Conservation (phyloP, 2,113 vertebrate species). For the Ceuthmochares aereus region DNA sequence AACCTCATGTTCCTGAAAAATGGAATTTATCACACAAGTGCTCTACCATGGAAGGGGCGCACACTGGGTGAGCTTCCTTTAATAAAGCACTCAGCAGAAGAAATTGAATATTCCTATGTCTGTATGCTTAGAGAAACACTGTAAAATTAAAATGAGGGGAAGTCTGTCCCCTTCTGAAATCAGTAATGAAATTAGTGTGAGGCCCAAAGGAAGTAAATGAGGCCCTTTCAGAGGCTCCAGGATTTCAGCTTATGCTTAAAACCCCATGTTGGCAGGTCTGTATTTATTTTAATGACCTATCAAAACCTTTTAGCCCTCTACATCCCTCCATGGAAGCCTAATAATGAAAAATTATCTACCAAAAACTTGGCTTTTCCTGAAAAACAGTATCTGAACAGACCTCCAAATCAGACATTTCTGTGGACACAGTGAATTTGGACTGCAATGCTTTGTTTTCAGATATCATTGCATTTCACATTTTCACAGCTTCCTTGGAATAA, state of each 20-base stretch:
- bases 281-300: neutral
- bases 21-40: neutral
- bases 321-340: neutral
- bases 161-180: neutral
- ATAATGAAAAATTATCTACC: slow-evolving; percentile 3
- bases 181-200: neutral
- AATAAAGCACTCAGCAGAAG: neutral
- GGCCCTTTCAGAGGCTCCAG: neutral
- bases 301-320: slow-evolving; percentile 13
- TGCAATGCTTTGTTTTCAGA: neutral
- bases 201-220: neutral
- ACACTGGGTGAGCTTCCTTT: neutral
- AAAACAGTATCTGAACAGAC: neutral
- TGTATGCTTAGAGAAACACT: neutral
- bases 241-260: slow-evolving; percentile 39
- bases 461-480: neutral
- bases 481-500: slow-evolving; percentile 35
- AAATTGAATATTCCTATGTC: neutral
- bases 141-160: neutral
- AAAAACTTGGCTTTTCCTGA: neutral
- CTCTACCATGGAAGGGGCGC: neutral
- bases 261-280: neutral
- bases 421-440: neutral
- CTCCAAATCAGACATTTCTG: neutral
- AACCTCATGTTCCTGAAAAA: neutral